Conservation (phyloP, 2,888 invertebrate genomes). For the Taphrorychus bicolor region DNA sequence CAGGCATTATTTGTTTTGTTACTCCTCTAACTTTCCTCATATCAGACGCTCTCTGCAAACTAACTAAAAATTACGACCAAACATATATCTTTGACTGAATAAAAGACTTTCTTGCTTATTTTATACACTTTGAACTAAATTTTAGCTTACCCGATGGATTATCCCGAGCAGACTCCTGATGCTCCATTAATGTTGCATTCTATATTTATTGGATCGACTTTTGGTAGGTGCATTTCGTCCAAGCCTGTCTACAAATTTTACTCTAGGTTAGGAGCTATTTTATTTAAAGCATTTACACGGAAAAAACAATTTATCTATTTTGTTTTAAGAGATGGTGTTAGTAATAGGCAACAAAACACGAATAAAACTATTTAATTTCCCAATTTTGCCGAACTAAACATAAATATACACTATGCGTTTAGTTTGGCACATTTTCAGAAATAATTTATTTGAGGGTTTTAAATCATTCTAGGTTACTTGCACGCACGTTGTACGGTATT, state of each 20-base stretch:
- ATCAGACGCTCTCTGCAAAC: background rate
- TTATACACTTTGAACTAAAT: background rate
- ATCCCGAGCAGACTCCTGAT: too few species aligned
- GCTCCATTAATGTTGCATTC: too few species aligned
- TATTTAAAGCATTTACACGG: conserved; percentile 14
- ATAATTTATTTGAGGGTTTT: conserved; percentile 34
- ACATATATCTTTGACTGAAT: background rate
- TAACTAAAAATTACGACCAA: background rate
- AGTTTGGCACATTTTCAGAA: conserved; percentile 41
- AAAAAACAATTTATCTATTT: conserved; percentile 30
- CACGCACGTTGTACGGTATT: conserved; percentile 21
- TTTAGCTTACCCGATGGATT: too few species aligned
- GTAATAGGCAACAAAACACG: conserved; percentile 32
- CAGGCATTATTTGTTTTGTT: background rate
- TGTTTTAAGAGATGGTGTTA: conserved; percentile 30
- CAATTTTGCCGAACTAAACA: conserved; percentile 34
- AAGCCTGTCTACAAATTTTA: conserved; percentile 1
- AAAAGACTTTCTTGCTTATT: background rate
- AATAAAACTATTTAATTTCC: conserved; percentile 39
- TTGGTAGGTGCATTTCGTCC: too few species aligned
- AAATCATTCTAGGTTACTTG: conserved; percentile 28
- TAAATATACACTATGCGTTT: conserved; percentile 39
- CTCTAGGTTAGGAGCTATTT: conserved; percentile 15
- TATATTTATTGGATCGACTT: too few species aligned
- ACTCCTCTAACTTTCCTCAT: background rate